A percentile compares a stretch with the other conserved stretches of the same genome.
These are phyloP conservation scores for Monopis laevigella DNA, from an alignment of 2,888 invertebrate species.

Conservation along the genomic window DNA sequence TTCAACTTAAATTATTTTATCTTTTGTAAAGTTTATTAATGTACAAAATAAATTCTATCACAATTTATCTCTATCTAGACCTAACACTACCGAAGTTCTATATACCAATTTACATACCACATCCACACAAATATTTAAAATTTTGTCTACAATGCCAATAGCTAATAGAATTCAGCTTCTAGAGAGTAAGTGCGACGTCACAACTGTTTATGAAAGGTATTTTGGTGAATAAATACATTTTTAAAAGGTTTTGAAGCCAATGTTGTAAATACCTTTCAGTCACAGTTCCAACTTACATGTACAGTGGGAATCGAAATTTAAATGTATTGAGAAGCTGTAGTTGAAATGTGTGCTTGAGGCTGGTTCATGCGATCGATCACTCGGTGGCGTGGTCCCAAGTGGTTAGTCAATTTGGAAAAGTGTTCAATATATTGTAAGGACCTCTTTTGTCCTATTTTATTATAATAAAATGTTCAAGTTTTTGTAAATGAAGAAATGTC, in stretches of 20 bases:
- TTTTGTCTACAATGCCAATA: constrained; percentile 53
- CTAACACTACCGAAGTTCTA: constrained; percentile 6
- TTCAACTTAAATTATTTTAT: not conserved
- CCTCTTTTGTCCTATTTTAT: constrained; percentile 5
- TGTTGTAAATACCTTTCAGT: constrained; percentile 65
- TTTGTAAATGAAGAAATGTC: not conserved
- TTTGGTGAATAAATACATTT: too few relatives aligned
- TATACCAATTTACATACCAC: constrained; percentile 26
- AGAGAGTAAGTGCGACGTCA: constrained; percentile 45
- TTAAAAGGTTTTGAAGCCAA: too few relatives aligned
- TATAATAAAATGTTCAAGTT: not conserved
- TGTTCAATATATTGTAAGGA: constrained; percentile 2
- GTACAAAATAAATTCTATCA: too few relatives aligned
- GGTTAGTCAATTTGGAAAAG: constrained; percentile 8
- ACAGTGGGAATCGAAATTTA: constrained; percentile 48
- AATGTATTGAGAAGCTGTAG: constrained; percentile 64
- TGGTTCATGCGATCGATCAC: constrained; percentile 65
- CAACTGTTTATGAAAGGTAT: constrained; percentile 9
- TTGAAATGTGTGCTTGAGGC: constrained; percentile 66
- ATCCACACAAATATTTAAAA: constrained; percentile 45
- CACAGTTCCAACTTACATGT: constrained; percentile 36
- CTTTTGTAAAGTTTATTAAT: too few relatives aligned
- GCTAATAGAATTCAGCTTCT: constrained; percentile 58
- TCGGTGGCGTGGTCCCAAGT: constrained; percentile 64
- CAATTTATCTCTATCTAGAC: constrained; percentile 7